Evolutionary conservation across 2,797 vertebrate species (phyloP), one percentile per base, ranked within the genome.

Genomic region (Eulemur mongoz): DNA sequence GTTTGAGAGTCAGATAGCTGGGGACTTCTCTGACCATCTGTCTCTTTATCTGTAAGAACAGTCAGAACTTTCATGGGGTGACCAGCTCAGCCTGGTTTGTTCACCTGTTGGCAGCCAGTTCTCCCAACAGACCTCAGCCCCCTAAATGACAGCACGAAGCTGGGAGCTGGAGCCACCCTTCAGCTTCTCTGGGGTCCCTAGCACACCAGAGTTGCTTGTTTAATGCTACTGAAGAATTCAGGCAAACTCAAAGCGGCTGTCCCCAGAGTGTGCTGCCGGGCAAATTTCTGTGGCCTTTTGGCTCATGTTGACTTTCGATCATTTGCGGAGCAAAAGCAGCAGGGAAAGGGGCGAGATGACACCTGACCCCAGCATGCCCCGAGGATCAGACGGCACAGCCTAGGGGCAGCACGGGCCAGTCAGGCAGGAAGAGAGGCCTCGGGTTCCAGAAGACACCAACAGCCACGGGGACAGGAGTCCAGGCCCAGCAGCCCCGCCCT

Each of bases 261-360:
- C 25, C 52, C 59, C 48, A 32, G 12, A 1, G 18, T 1, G 0
- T 0, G 5, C 10, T 5, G 13, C 1, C 0, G 30, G 52, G 38
- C 2, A 0, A 7, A 0, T 4, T 12, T 32, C 6, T 1, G 2
- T 1, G 22, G 5, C 38, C 4, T 5, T 5, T 23, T 38, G 50
- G n/a, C 22, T 18, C 0, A 2, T 14, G 43, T 10, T 9, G 43
- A 25, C 13, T 0, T 25, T 4, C 43, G 9, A 12, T 43, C 72
- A 0, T 0, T 23, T 43, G 48, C 38, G 3, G 10, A 45, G 76
- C 0, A 13, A 8, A 32, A n/a, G 20, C 48, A 27, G 27, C 3
- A 0, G 14, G 32, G 30, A 8, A 7, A 2, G 2, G 4, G 6
- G 72, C 35, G n/a, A 43, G 17, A 40, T 4, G 10, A 12, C 0